Evolutionary conservation across 2,797 vertebrate species (phyloP).

Genomic region (Poeciliopsis paucimaculata): DNA sequence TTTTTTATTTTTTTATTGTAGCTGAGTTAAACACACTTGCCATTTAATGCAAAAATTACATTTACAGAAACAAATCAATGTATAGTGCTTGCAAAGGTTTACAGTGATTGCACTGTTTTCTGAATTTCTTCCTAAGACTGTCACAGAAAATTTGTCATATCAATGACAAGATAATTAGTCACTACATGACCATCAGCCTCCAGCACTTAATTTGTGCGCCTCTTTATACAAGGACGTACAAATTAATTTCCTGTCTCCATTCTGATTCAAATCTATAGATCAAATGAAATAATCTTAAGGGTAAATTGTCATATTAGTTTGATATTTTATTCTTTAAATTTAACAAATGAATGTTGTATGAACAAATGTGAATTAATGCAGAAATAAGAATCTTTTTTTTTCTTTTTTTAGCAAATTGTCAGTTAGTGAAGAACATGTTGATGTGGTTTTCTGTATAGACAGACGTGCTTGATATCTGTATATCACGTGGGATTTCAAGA

Average conservation of each 20-base stretch:
- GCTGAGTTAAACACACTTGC: background rate
- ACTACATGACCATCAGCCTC: constrained; percentile 12
- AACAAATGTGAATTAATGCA: background rate
- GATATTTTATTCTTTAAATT: background rate
- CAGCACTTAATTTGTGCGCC: too few relatives aligned
- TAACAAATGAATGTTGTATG: background rate
- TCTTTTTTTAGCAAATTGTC: background rate
- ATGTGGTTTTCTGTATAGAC: background rate
- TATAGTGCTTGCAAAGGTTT: background rate
- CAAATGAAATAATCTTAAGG: background rate
- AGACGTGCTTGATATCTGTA: background rate
- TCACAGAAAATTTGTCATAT: background rate
- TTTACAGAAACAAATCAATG: background rate
- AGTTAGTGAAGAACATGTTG: background rate
- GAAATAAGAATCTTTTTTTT: background rate
- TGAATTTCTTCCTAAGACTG: background rate
- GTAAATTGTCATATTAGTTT: background rate
- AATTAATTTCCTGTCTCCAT: background rate
- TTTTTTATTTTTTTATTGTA: too few relatives aligned
- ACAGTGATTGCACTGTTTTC: background rate
- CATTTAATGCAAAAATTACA: background rate
- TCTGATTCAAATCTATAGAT: background rate
- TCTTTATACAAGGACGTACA: background rate
- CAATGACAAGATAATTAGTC: constrained; percentile 10
- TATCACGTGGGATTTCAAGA: background rate